Evolutionary conservation across 2,888 invertebrate species (phyloP), one percentile per base, ranked within the genome.

Genomic region (Andrena marginata): DNA sequence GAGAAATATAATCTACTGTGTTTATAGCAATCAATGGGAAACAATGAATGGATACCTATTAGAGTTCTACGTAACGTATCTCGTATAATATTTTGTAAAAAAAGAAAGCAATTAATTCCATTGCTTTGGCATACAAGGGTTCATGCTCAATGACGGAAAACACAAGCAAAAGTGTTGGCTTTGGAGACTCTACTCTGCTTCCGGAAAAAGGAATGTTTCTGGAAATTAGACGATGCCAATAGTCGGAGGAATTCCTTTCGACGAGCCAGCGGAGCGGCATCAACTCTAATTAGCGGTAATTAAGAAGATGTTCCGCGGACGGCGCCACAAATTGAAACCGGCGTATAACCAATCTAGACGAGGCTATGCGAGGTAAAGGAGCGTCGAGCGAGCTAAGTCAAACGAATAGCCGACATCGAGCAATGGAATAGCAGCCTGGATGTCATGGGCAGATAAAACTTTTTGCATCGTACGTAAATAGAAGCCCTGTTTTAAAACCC

Each of bases 211-310:
- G 67, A 35, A 26, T 49, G 67, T 73, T 84, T 73, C 60, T 71
- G 87, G 73, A 85, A 87, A 72, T 67, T 77, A 78, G 83, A 71
- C 70, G 82, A 72, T 31, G 72, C 49, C 60, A 56, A 65, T 49
- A 71, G 76, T 48, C 63, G 63, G 75, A 69, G 67, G 70, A 87
- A 77, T 80, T 83, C 77, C 77, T 85, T 71, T 78, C 73, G 63
- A 68, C 80, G 49, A 59, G 33, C 49, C 63, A 70, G 63, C 75
- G 51, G 81, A 60, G 49, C 82, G 54, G 82, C 82, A 85, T 90
- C 86, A 87, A 80, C 85, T 83, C 84, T 89, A 89, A 89, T 91
- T 91, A 90, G 87, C 77, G 82, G 80, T 91, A 91, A 92, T 91
- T 92, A 91, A 56, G 88, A 87, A 87, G 89, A 87, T 86, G 89